Base-by-base conservation (phyloP, 2,113 vertebrate genomes). In the Clarias gariepinus region DNA sequence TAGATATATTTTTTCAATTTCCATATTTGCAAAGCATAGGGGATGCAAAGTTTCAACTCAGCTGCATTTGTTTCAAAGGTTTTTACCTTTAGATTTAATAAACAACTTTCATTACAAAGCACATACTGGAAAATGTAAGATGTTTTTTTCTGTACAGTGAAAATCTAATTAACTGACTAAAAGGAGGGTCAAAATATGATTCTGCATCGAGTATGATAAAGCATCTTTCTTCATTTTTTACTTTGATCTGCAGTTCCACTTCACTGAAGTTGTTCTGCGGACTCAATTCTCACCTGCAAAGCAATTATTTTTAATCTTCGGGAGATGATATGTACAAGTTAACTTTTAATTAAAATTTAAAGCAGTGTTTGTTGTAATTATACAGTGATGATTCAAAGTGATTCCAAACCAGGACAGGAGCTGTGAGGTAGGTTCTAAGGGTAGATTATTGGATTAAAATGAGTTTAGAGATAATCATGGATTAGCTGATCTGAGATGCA, bases 131-230 rank as follows among this genome's bases (percentile, higher is more conserved):
- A 73, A 73, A 73, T 73, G 4, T 23, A 21, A 53, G 52, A 28
- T 19, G 57, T 71, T 41, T 60, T 80, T n/a, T 66, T 36, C 18
- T 78, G 55, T 55, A 57, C n/a, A 19, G 13, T 64, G 57, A 64
- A 81, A 80, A 88, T 88, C 58, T 28, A 88, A 76, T 76, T 85
- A 81, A 85, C 57, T 53, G 64, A 81, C 58, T 71, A 41, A 73
- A 78, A 1, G 11, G 9, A n/a, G n/a, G 25, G 41, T 81, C 28
- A 21, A 64, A 74, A 36, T 73, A 63, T 47, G 60, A 55, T 64
- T 84, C 52, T 58, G 41, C 28, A 13, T 79, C 8, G 52, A 47
- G 21, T 66, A 63, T 12, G 21, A 66, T 28, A 63, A 19, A 61
- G 71, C 19, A 1, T 58, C 1, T n/a, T 55, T 53, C 73, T 25